Evolutionary conservation across 2,888 invertebrate genomes (phyloP).

Genomic region (Branchellion lobata): DNA sequence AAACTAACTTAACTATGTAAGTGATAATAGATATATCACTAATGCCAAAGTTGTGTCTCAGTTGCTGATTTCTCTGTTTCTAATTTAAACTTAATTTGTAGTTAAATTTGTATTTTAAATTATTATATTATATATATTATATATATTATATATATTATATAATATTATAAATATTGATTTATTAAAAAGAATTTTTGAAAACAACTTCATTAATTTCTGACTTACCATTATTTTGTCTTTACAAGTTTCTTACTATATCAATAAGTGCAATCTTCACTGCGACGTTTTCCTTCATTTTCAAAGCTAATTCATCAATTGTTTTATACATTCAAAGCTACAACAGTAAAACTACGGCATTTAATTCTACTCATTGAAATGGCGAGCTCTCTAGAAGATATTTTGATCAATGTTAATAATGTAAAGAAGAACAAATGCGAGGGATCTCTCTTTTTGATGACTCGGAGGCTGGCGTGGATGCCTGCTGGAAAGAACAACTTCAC

Average conservation of each 20-base stretch:
- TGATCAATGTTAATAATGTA: slow-evolving; percentile 86
- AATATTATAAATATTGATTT: neutral
- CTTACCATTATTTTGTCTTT: too few species aligned
- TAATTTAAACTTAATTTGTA: too few species aligned
- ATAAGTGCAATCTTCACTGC: too few species aligned
- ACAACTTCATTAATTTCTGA: too few species aligned
- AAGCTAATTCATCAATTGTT: too few species aligned
- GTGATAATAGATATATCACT: neutral
- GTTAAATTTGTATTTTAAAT: neutral
- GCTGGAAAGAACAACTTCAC: slow-evolving; percentile 85
- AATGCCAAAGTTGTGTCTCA: neutral
- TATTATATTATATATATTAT: neutral
- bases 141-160: neutral
- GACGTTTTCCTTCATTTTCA: too few species aligned
- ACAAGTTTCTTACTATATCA: too few species aligned
- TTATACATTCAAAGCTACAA: too few species aligned
- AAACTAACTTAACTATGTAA: neutral
- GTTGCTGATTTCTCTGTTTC: neutral
- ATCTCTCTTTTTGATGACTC: slow-evolving; percentile 89
- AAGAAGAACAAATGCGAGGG: slow-evolving; percentile 95
- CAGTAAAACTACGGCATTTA: too few species aligned
- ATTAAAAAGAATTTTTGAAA: neutral
- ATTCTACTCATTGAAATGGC: too few species aligned
- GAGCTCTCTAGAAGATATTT: slow-evolving; percentile 75
- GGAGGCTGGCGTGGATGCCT: slow-evolving; percentile 92